phyloP scores from a whole-genome alignment of 2,888 invertebrate genomes.

The Thecophora atra region DNA sequence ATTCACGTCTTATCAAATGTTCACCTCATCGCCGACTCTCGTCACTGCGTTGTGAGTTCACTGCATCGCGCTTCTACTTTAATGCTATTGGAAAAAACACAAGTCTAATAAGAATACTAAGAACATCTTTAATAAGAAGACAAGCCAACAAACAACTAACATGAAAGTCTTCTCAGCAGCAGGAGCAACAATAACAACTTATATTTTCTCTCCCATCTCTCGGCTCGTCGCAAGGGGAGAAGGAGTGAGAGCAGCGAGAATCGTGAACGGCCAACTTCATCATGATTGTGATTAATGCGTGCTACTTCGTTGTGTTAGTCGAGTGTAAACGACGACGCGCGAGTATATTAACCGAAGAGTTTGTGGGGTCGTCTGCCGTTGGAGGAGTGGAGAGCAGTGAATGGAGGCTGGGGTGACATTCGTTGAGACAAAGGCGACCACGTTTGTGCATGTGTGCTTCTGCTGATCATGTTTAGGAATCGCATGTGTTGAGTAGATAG shows the following conservation, averaged over 20 bases:
- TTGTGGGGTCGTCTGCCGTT: neutral
- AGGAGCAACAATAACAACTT: neutral
- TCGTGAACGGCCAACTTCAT: conserved; percentile 2
- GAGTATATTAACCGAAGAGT: neutral
- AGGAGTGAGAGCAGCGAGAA: neutral
- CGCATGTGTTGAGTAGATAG: too few species aligned
- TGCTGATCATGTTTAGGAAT: too few species aligned
- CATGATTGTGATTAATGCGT: conserved; percentile 47
- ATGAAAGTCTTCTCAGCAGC: neutral
- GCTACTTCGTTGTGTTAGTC: conserved; percentile 30
- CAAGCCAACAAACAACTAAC: too few species aligned
- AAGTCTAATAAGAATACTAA: neutral
- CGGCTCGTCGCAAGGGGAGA: too few species aligned
- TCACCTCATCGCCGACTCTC: too few species aligned
- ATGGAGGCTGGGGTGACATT: neutral
- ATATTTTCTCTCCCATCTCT: neutral
- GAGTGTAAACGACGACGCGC: neutral
- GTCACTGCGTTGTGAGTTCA: too few species aligned
- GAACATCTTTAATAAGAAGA: too few species aligned
- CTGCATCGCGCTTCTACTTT: too few species aligned
- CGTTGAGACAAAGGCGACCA: neutral
- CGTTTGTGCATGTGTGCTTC: too few species aligned
- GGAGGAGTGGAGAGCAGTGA: neutral
- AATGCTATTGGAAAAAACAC: neutral
- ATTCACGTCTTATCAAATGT: too few species aligned